phyloP scores from a whole-genome alignment of 92 coral and sea anemone genomes.

The Porites lobata region DNA sequence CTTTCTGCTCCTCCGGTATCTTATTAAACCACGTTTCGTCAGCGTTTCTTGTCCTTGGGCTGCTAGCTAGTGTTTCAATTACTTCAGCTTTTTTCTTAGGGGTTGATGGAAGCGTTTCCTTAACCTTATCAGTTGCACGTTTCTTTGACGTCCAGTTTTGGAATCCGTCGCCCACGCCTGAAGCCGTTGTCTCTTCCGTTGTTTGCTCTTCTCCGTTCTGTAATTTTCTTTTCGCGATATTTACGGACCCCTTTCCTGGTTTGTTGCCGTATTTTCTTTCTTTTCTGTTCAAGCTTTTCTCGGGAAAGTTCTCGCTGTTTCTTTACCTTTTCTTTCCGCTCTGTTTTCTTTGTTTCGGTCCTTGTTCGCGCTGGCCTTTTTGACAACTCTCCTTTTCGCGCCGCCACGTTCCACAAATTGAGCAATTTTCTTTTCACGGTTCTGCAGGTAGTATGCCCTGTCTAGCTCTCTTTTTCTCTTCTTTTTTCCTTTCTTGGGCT shows the following conservation, averaged over 20 bases:
- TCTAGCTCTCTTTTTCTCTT: constrained; percentile 27
- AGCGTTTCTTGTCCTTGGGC: constrained; percentile 9
- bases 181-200: too few relatives aligned
- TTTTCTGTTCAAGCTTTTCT: background rate
- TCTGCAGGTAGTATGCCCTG: constrained; percentile 34
- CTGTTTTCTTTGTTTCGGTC: background rate
- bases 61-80: background rate
- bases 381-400: background rate
- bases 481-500: background rate
- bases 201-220: constrained; percentile 3
- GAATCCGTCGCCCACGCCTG: background rate
- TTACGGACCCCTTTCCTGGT: constrained; percentile 31
- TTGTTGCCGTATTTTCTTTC: background rate
- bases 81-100: constrained; percentile 24
- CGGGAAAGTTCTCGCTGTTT: background rate
- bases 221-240: constrained; percentile 24
- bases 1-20: constrained; percentile 58
- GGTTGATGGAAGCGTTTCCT: constrained; percentile 17
- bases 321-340: background rate
- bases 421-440: constrained; percentile 37
- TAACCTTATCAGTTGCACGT: background rate
- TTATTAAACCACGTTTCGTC: constrained; percentile 1
- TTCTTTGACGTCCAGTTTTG: too few relatives aligned
- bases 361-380: background rate
- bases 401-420: constrained; percentile 10